Conservation (phyloP, 2,797 vertebrate genomes). For the Crenuchus spilurus region DNA sequence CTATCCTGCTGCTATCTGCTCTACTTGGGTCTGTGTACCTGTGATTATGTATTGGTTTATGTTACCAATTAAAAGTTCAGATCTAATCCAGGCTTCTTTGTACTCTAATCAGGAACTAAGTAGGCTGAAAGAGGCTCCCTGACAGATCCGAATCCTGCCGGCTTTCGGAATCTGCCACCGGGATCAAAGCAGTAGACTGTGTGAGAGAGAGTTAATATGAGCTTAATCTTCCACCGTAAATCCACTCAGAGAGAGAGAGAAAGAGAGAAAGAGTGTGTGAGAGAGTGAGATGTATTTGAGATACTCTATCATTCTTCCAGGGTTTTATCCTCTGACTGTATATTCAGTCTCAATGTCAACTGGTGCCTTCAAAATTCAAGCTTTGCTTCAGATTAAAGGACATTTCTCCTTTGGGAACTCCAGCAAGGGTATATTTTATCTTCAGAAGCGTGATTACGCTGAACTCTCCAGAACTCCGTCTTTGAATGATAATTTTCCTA, state of each 20-base stretch:
- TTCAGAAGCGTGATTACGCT: background rate
- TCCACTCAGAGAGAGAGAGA: constrained; percentile 46
- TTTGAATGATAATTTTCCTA: too few relatives aligned
- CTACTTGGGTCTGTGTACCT: background rate
- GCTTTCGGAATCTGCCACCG: constrained; percentile 42
- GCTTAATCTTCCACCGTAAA: constrained; percentile 47
- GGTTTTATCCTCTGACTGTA: background rate
- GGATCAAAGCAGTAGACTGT: constrained; percentile 44
- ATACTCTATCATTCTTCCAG: constrained; percentile 8
- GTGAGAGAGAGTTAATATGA: constrained; percentile 56
- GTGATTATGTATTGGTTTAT: constrained; percentile 24
- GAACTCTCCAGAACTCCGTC: background rate
- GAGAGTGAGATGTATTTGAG: constrained; percentile 43
- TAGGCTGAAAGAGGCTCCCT: constrained; percentile 23
- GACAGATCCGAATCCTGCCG: constrained; percentile 30
- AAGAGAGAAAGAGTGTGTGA: constrained; percentile 36
- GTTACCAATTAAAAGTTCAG: constrained; percentile 44
- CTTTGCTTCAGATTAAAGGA: background rate
- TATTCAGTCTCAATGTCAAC: background rate
- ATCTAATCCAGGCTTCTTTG: constrained; percentile 39
- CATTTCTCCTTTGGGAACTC: constrained; percentile 1
- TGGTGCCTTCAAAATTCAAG: constrained; percentile 4
- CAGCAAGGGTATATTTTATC: constrained; percentile 13
- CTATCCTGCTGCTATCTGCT: background rate
- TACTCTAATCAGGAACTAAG: constrained; percentile 36